Evolutionary conservation across 1,140 invertebrate species (phyloP), one percentile per base, ranked within the genome.

Genomic region (Zaprionus nigranus): DNA sequence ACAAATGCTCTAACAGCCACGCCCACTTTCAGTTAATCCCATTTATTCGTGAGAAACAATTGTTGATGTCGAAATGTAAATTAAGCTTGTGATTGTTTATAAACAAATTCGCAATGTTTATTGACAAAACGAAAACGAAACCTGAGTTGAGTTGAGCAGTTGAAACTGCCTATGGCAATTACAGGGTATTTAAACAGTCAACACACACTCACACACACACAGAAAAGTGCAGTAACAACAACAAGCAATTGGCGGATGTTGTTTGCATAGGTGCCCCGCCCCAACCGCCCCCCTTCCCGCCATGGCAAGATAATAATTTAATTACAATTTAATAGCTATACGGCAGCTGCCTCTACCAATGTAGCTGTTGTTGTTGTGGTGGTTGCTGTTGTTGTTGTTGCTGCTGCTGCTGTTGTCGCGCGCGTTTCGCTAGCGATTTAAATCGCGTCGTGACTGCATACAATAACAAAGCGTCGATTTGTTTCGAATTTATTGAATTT

Each of bases 241-340:
- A 82, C 61, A 61, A 82, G 67, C 69, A 83, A 83, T 83, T 79
- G 64, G 82, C 82, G 82, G 82, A 84, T 85, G 78, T 81, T 81
- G 81, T 69, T 73, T 84, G 77, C 77, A 67, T 77, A 66, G 56
- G 40, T 26, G 54, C 53, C 74, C 71, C 75, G 70, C 82, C 78
- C 53, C 62, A 5, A 5, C 20, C 9, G 26, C 53, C 43, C 40
- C 12, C 38, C 7, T n/a, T 12, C n/a, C 15, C 61, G 30, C 57
- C 49, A 5, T 64, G 46, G 63, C 75, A 66, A 85, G 78, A 85
- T 85, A 85, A 85, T 85, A 81, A 78, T 85, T 81, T 85, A 85
- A 85, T 85, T 85, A 72, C 82, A 85, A 81, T 81, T 78, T 85
- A 77, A 83, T 83, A 65, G 77, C 68, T 75, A 6, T 51, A 63